Evolutionary conservation across 2,797 vertebrate genomes (phyloP).

Genomic region (Phaenicophaeus curvirostris): DNA sequence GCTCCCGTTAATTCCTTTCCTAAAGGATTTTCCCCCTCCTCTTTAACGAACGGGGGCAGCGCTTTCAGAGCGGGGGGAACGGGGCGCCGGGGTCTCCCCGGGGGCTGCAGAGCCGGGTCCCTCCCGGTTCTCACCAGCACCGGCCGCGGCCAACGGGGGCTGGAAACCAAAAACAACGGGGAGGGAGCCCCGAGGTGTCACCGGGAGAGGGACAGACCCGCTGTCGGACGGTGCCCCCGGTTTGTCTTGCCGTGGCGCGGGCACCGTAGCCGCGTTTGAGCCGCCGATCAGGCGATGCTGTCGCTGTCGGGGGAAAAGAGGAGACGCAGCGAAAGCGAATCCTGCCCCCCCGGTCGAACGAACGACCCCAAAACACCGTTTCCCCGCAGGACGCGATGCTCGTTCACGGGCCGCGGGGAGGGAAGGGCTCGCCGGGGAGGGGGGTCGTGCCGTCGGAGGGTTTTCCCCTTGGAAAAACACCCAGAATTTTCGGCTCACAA

Average conservation of each 20-base stretch:
- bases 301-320: not conserved
- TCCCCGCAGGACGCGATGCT: not conserved
- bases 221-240: not conserved
- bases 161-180: too few species aligned
- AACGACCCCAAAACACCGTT: not conserved
- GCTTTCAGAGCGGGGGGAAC: not conserved
- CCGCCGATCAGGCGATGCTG: not conserved
- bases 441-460: accelerated
- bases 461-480: too few species aligned
- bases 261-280: not conserved
- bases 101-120: accelerated
- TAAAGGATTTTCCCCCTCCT: not conserved
- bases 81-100: not conserved
- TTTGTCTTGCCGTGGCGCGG: not conserved
- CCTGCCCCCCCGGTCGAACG: not conserved
- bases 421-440: not conserved
- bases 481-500: not conserved
- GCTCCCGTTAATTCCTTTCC: not conserved
- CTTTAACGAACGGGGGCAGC: not conserved
- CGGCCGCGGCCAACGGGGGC: not conserved
- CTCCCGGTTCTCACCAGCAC: not conserved
- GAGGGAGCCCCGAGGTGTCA: accelerated
- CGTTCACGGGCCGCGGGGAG: not conserved
- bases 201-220: not conserved
- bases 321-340: not conserved